Percentiles rank a stretch among this genome's conserved stretches.
Evolutionary conservation across 2,888 invertebrate species (phyloP).

Genomic region (Dascillus cervinus): DNA sequence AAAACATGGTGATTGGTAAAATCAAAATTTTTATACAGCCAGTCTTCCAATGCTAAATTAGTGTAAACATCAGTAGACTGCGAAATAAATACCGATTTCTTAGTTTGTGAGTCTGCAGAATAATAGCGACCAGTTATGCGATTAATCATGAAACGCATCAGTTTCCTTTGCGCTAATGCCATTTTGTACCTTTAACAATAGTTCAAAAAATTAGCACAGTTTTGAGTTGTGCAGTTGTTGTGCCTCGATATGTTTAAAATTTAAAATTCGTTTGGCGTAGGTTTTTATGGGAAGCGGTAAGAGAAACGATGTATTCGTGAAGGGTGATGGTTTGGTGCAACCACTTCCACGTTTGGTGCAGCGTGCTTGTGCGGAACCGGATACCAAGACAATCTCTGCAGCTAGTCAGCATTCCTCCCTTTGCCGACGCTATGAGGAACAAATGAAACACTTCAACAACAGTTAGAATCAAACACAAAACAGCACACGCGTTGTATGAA

Average conservation of each 20-base stretch:
- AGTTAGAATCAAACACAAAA: not conserved
- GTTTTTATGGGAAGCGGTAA: constrained; percentile 69
- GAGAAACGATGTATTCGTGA: constrained; percentile 79
- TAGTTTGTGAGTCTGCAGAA: constrained; percentile 43
- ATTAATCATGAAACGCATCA: constrained; percentile 20
- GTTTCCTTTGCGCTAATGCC: constrained; percentile 32
- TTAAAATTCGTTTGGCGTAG: constrained; percentile 21
- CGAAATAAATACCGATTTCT: constrained; percentile 86
- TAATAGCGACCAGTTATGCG: constrained; percentile 11
- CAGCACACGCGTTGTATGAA: not conserved
- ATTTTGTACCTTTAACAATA: constrained; percentile 22
- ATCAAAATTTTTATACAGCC: constrained; percentile 85
- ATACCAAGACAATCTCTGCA: constrained; percentile 80
- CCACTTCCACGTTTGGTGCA: constrained; percentile 94
- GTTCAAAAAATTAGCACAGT: constrained; percentile 7
- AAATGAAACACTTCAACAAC: constrained; percentile 27
- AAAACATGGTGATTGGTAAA: constrained; percentile 77
- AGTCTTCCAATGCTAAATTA: constrained; percentile 93
- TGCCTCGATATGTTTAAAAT: constrained; percentile 16
- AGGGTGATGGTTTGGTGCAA: constrained; percentile 82
- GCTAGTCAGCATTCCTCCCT: constrained; percentile 50
- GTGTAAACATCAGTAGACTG: constrained; percentile 84
- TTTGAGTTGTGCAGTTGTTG: constrained; percentile 19
- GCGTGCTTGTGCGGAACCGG: constrained; percentile 78
- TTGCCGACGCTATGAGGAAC: constrained; percentile 34